Base-by-base conservation (phyloP, 2,888 invertebrate species). In the Erebia palarica region DNA sequence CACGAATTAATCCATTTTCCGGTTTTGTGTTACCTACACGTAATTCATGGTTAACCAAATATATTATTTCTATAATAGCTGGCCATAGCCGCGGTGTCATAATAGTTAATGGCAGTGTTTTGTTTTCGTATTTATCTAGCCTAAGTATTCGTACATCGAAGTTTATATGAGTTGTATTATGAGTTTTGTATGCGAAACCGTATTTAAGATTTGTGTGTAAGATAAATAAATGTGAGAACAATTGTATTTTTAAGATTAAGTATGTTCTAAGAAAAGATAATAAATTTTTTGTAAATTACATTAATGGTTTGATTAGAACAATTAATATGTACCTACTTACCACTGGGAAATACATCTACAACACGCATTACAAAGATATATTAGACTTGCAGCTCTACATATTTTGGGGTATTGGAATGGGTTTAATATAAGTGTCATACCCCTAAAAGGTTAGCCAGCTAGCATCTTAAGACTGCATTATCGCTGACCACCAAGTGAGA, bases 71-170 rank as follows among this genome's bases (percentile, higher is more conserved):
- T 59, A 47, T 61, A 65, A 63, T 57, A 57, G 57, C 69, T 66
- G 75, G 75, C 75, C 73, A 75, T 71, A 69, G 61, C 21, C 63
- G 61, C 70, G 66, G 68, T 72, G 70, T 73, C 71, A 73, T 71
- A 60, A 51, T 60, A 67, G 47, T 67, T 67, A 47, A 21, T 59
- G 66, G 11, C 42, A 42, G 13, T 7, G 59, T 63, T 49, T 63
- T 49, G 21, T 63, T 63, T 47, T 36, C n/a, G 55, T 57, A 9
- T 57, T 18, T 57, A 18, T 57, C 27, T 13, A 55, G 18, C 16
- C 42, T 14, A 58, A 11, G 8, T 16, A 44, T 18, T 18, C 1
- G 18, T 55, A n/a, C 14, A 59, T 59, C 36, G n/a, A 59, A 59
- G 27, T 59, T 58, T 59, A 27, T 27, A 27, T 58, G 27, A 27